Evolutionary conservation across 2,797 vertebrate species (phyloP), one percentile per base, ranked within the genome.

Genomic region (Epinephelus awoara): DNA sequence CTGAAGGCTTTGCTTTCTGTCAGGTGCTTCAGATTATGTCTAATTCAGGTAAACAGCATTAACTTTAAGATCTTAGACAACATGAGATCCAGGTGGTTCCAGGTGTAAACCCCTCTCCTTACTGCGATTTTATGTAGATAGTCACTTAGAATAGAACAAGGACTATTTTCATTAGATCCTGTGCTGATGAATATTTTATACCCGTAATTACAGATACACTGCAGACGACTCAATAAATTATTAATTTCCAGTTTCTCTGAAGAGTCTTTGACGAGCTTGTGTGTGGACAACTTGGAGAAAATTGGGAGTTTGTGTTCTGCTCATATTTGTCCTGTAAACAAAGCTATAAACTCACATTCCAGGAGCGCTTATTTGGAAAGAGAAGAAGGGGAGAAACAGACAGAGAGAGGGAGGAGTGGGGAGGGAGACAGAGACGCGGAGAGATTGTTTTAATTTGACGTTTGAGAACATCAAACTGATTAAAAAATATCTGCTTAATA

Each of bases 321-420:
- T 68, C 42, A 46, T 82, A 14, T 87, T 80, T 80, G 55, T 77
- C 50, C 47, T 83, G 68, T 73, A 68, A 75, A 80, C 79, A 76
- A 51, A 72, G 61, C 47, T 50, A 73, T 52, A 15, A 65, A 11
- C 63, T 54, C 29, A 59, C 56, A 81, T 86, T 86, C 71, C 67
- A 62, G 57, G 25, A 57, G 63, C 11, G 52, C 14, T 25, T 27
- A n/a, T 59, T 67, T 67, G 51, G 40, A 64, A 40, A 40, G 9
- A 40, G 40, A 34, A 50, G 55, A 34, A 50, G 49, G 44, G 40
- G 25, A 15, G 42, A 67, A 46, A 56, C n/a, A 4, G 19, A 21
- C 8, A 49, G 52, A 23, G 19, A 15, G 4, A 12, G 3, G 5
- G 46, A 19, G 8, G 5, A n/a, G 55, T 11, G 21, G 11, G 38